Base-by-base conservation (phyloP, 2,888 invertebrate species). In the Atherix ibis region DNA sequence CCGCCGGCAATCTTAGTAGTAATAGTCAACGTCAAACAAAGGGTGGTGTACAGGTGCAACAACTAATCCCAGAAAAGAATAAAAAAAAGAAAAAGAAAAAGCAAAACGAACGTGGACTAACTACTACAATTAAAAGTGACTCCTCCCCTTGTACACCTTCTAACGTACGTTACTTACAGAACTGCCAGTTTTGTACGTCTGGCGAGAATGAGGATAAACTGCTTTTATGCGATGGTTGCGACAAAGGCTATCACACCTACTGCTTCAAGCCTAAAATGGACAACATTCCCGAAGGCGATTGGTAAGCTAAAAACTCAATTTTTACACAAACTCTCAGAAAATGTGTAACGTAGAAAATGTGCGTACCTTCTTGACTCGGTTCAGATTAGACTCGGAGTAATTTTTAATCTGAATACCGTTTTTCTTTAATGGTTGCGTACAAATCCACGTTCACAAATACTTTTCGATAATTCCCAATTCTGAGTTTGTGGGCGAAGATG, bases 231-330 rank as follows among this genome's bases (percentile, higher is more conserved):
- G 97, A 97, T 63, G 88, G 92, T 43, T 97, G 97, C 63, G 97
- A 97, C 63, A 87, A 89, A 58, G 97, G 95, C 32, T 95, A 94
- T 63, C 97, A 97, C 65, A 95, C 92, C 31, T 95, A 95, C 60
- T 97, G 97, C 67, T 95, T 97, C 70, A 89, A 87, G 64, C 95
- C 95, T 42, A 76, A 81, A 57, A 84, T 97, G 84, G 88, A 88
- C 38, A 79, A 79, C 51, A 94, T 97, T 61, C 95, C 97, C 13
- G 92, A 92, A 47, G 95, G 95, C 18, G 94, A 97, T 61, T 97
- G 95, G 95, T 87, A 53, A 68, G 74, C 62, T 13, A 41, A 14
- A 4, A 15, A 32, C 5, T 25, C 3, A 39, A 10, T 6, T 22
- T 22, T 22, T 22, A n/a, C n/a, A n/a, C n/a, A n/a, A n/a, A n/a